A percentile compares a stretch with the other conserved stretches of the same genome.
Evolutionary conservation across 2,797 vertebrate genomes (phyloP).

Genomic region (Australoheros facetus): DNA sequence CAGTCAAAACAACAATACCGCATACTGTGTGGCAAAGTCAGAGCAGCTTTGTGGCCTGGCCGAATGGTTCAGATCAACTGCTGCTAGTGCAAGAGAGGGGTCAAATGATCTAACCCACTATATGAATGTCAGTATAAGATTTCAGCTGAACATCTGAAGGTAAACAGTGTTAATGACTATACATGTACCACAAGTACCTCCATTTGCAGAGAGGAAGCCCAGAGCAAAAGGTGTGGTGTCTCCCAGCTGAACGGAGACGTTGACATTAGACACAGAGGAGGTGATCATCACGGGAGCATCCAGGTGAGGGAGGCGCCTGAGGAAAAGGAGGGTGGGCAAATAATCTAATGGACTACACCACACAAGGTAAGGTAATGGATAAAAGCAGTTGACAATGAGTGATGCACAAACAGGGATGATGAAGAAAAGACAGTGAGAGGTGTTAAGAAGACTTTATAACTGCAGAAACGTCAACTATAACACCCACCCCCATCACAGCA

Average conservation of each 20-base stretch:
- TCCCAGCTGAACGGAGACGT: constrained; percentile 92
- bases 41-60: not conserved
- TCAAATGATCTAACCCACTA: not conserved
- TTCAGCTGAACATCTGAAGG: not conserved
- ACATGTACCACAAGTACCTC: constrained; percentile 80
- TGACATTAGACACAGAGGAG: constrained; percentile 90
- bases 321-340: constrained; percentile 71
- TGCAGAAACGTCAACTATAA: not conserved
- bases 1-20: not conserved
- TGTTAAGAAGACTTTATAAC: constrained; percentile 18
- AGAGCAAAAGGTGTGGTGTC: constrained; percentile 95
- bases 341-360: constrained; percentile 72
- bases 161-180: not conserved
- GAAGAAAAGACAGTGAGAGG: constrained; percentile 30
- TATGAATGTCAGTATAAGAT: not conserved
- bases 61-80: accelerated
- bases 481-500: no score
- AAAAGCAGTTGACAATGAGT: constrained; percentile 44
- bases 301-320: constrained; percentile 88
- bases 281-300: constrained; percentile 89
- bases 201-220: constrained; percentile 89
- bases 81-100: not conserved
- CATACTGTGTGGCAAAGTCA: not conserved
- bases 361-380: constrained; percentile 30
- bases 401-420: constrained; percentile 46